Conservation (phyloP, 2,113 vertebrate species). For the Rissa tridactyla region DNA sequence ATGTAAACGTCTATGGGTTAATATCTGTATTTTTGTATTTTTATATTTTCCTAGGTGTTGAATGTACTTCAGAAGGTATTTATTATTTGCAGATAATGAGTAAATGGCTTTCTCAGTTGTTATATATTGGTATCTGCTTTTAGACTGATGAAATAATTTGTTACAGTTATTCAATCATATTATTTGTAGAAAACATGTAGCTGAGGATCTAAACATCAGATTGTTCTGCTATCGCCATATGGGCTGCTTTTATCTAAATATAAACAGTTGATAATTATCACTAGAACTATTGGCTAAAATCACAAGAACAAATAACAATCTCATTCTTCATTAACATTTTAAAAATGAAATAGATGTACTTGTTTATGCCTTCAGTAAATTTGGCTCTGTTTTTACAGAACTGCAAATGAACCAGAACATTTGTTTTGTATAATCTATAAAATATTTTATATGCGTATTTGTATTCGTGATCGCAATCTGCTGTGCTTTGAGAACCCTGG, state of each 20-base stretch:
- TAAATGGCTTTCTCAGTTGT: slow-evolving; percentile 57
- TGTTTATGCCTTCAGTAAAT: slow-evolving; percentile 44
- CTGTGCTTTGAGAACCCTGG: not conserved
- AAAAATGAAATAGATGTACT: slow-evolving; percentile 30
- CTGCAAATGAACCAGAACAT: slow-evolving; percentile 48
- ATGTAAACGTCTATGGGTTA: not conserved
- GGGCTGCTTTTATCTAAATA: slow-evolving; percentile 52
- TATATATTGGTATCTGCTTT: slow-evolving; percentile 43
- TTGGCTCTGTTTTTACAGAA: slow-evolving; percentile 7
- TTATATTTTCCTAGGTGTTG: slow-evolving; percentile 23
- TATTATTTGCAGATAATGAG: slow-evolving; percentile 58
- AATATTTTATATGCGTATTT: not conserved
- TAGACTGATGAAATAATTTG: slow-evolving; percentile 65
- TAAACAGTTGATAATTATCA: slow-evolving; percentile 57
- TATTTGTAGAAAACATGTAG: slow-evolving; percentile 64
- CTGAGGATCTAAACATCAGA: slow-evolving; percentile 50
- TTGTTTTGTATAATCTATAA: slow-evolving; percentile 27
- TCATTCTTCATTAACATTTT: slow-evolving; percentile 52
- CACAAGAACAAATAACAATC: slow-evolving; percentile 41
- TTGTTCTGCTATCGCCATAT: slow-evolving; percentile 54
- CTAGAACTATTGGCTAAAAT: slow-evolving; percentile 47
- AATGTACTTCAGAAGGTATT: slow-evolving; percentile 34
- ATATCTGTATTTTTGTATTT: not conserved
- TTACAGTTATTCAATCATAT: slow-evolving; percentile 56
- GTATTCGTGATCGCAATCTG: not conserved